phyloP scores from a whole-genome alignment of 2,797 vertebrate genomes.

The Halcyon badia region DNA sequence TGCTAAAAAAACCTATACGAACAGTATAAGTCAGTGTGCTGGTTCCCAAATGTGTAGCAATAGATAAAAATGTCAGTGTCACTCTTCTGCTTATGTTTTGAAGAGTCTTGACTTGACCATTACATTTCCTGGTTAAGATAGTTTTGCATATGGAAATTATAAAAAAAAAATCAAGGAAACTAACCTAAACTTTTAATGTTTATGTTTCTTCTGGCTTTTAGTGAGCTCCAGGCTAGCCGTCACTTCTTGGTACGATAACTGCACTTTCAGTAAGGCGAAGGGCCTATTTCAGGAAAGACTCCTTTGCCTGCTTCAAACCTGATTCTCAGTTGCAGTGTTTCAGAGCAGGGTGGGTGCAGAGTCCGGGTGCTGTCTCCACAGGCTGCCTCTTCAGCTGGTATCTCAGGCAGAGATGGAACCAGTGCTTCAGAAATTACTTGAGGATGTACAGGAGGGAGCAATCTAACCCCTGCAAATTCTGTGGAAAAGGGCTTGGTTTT shows the following conservation, averaged over 20 bases:
- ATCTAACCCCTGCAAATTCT: neutral
- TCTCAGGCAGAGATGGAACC: neutral
- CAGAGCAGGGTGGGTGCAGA: rapidly evolving
- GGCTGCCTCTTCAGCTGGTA: too few relatives aligned
- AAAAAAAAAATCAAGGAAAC: neutral
- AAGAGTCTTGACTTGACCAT: neutral
- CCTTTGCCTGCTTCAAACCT: neutral
- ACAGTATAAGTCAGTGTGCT: neutral
- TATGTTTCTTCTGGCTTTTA: neutral
- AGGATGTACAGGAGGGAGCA: neutral
- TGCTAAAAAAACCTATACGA: neutral
- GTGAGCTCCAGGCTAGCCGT: neutral
- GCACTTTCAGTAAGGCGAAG: neutral
- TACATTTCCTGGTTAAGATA: neutral
- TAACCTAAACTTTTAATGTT: neutral
- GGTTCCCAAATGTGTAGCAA: neutral
- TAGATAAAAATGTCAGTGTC: neutral
- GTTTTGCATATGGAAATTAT: neutral
- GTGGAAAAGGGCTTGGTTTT: neutral
- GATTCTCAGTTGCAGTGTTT: neutral
- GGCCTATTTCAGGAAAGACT: neutral
- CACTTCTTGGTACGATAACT: neutral
- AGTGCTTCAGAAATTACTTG: rapidly evolving
- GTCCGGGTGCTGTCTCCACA: neutral
- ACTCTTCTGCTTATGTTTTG: neutral